Percentiles rank a stretch among this genome's conserved stretches.
Evolutionary conservation across 2,113 vertebrate species (phyloP).

Genomic region (Rallus limicola): DNA sequence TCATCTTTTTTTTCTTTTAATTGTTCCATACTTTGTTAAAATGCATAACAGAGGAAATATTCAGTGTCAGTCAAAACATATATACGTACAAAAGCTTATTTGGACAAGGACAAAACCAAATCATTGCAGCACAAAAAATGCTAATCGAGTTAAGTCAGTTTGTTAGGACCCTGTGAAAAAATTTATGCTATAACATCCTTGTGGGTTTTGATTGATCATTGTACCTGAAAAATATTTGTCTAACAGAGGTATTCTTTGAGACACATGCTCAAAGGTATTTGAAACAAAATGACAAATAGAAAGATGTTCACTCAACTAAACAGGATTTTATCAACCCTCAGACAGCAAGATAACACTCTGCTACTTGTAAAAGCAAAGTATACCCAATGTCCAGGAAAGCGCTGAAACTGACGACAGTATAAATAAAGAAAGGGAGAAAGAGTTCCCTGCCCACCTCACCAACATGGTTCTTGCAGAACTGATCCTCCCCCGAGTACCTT

Average conservation of each 20-base stretch:
- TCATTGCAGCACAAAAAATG: not conserved
- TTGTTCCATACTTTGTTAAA: slow-evolving; percentile 1
- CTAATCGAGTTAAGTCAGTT: not conserved
- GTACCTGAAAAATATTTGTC: not conserved
- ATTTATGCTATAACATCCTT: not conserved
- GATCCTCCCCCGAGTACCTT: not conserved
- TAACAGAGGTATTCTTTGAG: not conserved
- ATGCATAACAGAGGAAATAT: slow-evolving; percentile 13
- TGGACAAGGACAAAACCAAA: not conserved
- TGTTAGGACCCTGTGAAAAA: not conserved
- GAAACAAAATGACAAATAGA: not conserved
- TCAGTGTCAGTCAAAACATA: not conserved
- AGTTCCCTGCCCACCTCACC: not conserved
- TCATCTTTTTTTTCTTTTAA: slow-evolving; percentile 32
- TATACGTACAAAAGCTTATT: not conserved
- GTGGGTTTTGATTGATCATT: not conserved
- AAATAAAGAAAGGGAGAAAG: not conserved
- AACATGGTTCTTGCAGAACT: not conserved
- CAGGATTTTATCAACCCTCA: not conserved
- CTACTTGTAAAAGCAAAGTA: not conserved
- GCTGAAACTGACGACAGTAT: not conserved
- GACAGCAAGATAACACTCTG: not conserved
- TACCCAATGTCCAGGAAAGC: not conserved
- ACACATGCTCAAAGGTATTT: not conserved
- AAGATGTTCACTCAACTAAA: not conserved